Base-by-base conservation (phyloP, 2,888 invertebrate genomes). In the Diplolepis rosae region DNA sequence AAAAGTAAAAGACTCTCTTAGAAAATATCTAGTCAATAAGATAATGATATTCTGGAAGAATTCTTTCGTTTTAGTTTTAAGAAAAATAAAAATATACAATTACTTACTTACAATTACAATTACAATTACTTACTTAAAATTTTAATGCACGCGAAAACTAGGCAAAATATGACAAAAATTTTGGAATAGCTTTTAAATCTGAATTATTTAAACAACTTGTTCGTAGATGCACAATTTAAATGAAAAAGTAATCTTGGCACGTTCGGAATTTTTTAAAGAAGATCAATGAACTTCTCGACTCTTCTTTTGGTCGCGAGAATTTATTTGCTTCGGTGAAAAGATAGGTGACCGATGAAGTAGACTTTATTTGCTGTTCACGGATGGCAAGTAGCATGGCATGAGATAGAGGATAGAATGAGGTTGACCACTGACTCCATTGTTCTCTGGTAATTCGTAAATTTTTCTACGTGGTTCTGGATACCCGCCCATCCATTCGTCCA, bases 361-460 rank as follows among this genome's bases (percentile, higher is more conserved):
- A 18, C 32, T 45, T 66, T 51, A 50, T 45, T 27, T 30, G 45
- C 52, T n/a, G 50, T 24, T 22, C 13, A 22, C 22, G 39, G 27
- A 35, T 13, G 22, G n/a, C 24, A 22, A 39, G 65, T 0, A 28
- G 51, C 27, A 4, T 24, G 27, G 51, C 51, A 72, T 51, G 67
- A 73, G 69, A 68, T 45, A 30, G 22, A 68, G 42, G 69, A 68
- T 45, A 30, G 22, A 68, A 42, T 68, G 66, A 68, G 50, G 35
- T 68, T 73, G 70, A 68, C 73, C 68, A 45, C 15, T 22, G 39
- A 61, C 48, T 66, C 74, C 74, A 74, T 74, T 69, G 71, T 74
- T 71, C 74, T 69, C 65, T 48, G 22, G 67, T 67, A 71, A 74
- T 74, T 69, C 74, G 69, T 51, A 74, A 67, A 71, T 71, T 69